phyloP scores from a whole-genome alignment of 2,113 vertebrate species.

The Ptilorrhoa leucosticta region DNA sequence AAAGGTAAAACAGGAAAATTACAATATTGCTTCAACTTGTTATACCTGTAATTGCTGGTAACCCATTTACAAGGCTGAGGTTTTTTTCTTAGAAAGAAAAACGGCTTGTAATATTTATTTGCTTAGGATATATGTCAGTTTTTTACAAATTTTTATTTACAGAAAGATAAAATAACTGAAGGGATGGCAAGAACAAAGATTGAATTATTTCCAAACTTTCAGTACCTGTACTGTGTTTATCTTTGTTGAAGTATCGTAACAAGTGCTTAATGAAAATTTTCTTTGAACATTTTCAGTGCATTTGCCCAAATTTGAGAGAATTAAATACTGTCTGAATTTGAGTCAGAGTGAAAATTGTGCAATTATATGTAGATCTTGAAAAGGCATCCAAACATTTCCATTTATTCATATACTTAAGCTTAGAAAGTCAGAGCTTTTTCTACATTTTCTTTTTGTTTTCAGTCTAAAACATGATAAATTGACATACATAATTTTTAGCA shows the following conservation, averaged over 20 bases:
- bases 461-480: background rate
- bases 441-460: background rate
- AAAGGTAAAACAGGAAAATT: background rate
- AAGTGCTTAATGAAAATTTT: background rate
- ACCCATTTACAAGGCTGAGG: background rate
- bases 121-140: background rate
- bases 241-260: background rate
- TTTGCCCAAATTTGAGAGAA: too few relatives aligned
- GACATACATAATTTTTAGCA: background rate
- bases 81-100: background rate
- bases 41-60: accelerated
- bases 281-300: background rate
- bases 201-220: background rate
- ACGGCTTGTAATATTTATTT: background rate
- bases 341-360: background rate
- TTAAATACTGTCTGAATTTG: background rate
- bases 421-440: background rate
- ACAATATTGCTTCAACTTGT: background rate
- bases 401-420: background rate
- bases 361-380: background rate
- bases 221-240: background rate
- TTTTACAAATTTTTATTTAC: background rate
- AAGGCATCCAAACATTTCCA: background rate
- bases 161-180: background rate
- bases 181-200: background rate